Conservation (phyloP, 2,888 invertebrate species). For the Harpalus rufipes region DNA sequence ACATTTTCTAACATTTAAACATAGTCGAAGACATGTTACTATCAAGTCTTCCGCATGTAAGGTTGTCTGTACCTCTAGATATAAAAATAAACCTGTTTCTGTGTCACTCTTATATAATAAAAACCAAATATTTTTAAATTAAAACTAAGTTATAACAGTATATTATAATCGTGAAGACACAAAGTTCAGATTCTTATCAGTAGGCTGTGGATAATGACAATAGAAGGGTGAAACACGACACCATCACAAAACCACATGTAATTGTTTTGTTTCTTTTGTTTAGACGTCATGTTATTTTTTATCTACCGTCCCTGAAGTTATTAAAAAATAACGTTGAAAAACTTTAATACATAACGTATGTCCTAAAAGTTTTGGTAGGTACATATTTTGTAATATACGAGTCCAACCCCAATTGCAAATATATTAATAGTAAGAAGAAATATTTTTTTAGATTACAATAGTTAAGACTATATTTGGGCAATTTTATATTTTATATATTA, state of each 20-base stretch:
- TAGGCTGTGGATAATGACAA: conserved; percentile 3
- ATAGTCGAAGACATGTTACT: conserved; percentile 14
- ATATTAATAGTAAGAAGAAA: no score
- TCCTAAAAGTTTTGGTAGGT: no score
- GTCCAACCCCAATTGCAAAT: no score
- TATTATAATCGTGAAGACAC: no score
- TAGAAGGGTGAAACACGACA: conserved; percentile 21
- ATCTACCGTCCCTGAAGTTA: neutral
- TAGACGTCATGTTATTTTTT: conserved; percentile 12
- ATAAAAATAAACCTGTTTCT: conserved; percentile 1
- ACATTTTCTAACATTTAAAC: neutral
- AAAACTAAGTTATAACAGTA: neutral
- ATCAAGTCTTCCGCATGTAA: conserved; percentile 25
- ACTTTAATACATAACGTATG: neutral
- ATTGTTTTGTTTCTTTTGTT: conserved; percentile 50
- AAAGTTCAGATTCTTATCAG: neutral
- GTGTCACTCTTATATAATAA: neutral
- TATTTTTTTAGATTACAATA: no score
- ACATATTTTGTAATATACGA: no score
- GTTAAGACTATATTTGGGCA: no score
- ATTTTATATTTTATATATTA: no score
- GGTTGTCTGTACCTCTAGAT: neutral
- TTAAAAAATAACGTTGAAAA: neutral
- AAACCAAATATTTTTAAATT: neutral
- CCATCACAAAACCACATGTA: conserved; percentile 12